Conservation (phyloP, 2,113 vertebrate genomes). For the Eulemur rufifrons region DNA sequence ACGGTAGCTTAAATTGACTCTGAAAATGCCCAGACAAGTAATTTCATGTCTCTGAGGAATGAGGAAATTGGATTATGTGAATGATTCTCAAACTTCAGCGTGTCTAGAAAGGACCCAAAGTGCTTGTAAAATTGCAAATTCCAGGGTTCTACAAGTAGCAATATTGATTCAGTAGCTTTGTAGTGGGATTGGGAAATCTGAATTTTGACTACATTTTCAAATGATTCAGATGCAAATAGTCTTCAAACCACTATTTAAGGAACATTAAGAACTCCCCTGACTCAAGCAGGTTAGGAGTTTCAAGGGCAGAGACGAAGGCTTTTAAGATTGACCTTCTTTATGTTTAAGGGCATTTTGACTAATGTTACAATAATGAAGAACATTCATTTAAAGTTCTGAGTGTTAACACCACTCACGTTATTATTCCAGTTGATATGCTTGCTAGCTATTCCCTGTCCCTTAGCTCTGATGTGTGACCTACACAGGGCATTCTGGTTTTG, state of each 20-base stretch:
- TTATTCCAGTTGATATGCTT: neutral
- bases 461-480: neutral
- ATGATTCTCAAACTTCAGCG: neutral
- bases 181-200: neutral
- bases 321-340: slow-evolving; percentile 55
- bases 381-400: slow-evolving; percentile 35
- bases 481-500: slow-evolving; percentile 9
- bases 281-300: slow-evolving; percentile 1
- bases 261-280: neutral
- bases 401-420: slow-evolving; percentile 19
- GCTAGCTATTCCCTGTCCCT: neutral
- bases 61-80: neutral
- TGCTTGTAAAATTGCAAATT: neutral
- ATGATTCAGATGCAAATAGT: neutral
- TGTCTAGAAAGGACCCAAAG: neutral
- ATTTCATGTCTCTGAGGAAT: slow-evolving; percentile 12
- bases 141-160: neutral
- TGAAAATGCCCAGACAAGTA: slow-evolving; percentile 9
- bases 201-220: neutral
- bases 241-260: neutral
- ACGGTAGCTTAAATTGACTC: neutral
- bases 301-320: slow-evolving; percentile 44
- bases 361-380: slow-evolving; percentile 22
- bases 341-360: slow-evolving; percentile 48
- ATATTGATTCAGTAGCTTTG: neutral